A percentile compares a stretch with the other conserved stretches of the same genome.
Evolutionary conservation across 2,888 invertebrate genomes (phyloP).

Genomic region (Cephonodes hylas): DNA sequence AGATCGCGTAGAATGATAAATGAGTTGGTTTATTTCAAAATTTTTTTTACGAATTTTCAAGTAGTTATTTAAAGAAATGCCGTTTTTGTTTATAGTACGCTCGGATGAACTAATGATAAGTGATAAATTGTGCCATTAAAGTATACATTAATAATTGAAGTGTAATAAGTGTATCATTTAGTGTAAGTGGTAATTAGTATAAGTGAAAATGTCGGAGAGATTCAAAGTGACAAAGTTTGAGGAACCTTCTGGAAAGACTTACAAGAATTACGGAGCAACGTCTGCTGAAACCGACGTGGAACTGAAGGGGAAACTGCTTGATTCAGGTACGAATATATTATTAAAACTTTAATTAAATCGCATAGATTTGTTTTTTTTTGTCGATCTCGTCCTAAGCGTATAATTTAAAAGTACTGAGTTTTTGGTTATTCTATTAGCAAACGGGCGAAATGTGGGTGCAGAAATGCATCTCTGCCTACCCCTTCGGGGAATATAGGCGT

Average conservation of each 20-base stretch:
- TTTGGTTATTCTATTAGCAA: too few relatives aligned
- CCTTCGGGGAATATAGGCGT: too few relatives aligned
- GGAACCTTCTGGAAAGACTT: constrained; percentile 76
- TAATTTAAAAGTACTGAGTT: too few relatives aligned
- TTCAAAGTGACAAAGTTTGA: constrained; percentile 83
- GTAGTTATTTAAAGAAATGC: background rate
- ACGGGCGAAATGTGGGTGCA: too few relatives aligned
- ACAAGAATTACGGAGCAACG: constrained; percentile 82
- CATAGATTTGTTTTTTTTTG: background rate
- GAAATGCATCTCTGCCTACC: too few relatives aligned
- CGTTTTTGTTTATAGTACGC: constrained; percentile 1
- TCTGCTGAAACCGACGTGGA: constrained; percentile 73
- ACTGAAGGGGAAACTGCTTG: constrained; percentile 69
- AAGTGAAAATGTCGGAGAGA: constrained; percentile 79
- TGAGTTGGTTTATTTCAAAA: too few relatives aligned
- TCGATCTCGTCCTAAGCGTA: background rate
- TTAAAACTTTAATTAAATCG: background rate
- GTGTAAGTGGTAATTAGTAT: constrained; percentile 17
- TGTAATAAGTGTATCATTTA: background rate
- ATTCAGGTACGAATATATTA: constrained; percentile 59
- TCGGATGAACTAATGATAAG: background rate
- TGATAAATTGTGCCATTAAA: background rate
- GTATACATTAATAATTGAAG: background rate
- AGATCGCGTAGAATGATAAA: background rate
- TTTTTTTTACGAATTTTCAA: too few relatives aligned